Evolutionary conservation across 2,888 invertebrate genomes (phyloP).

Genomic region (Dioctria rufipes): DNA sequence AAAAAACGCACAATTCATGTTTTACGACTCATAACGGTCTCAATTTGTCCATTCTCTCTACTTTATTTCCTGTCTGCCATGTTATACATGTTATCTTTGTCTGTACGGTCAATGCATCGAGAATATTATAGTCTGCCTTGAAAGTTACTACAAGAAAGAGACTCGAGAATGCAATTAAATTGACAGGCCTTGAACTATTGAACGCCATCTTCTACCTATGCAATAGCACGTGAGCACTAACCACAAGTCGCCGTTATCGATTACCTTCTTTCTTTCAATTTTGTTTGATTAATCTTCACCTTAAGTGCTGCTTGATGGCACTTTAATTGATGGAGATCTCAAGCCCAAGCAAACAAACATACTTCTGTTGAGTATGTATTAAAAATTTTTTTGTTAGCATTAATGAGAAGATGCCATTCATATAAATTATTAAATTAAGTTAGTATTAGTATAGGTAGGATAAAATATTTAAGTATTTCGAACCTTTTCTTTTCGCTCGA

Average conservation of each 20-base stretch:
- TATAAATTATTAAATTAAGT: no score
- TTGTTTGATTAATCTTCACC: background rate
- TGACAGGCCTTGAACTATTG: conserved; percentile 17
- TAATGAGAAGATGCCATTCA: no score
- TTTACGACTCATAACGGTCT: background rate
- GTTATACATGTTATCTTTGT: background rate
- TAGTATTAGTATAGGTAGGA: no score
- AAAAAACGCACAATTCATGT: background rate
- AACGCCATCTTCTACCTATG: conserved; percentile 1
- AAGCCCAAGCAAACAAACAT: background rate
- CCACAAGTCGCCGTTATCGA: background rate
- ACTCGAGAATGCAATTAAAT: conserved; percentile 21
- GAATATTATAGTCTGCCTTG: no score
- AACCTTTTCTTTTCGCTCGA: background rate
- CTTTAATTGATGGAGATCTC: background rate
- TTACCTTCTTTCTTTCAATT: background rate
- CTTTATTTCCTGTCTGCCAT: background rate
- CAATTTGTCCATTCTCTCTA: conserved; percentile 16
- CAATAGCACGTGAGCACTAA: no score
- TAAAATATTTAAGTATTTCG: no score
- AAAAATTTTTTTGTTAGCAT: no score
- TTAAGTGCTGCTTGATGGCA: background rate
- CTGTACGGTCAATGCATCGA: no score
- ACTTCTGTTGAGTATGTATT: background rate
- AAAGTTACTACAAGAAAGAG: background rate